A percentile compares a stretch with the other conserved stretches of the same genome.
phyloP scores from a whole-genome alignment of 1,140 invertebrate genomes.

The Magallana angulata region DNA sequence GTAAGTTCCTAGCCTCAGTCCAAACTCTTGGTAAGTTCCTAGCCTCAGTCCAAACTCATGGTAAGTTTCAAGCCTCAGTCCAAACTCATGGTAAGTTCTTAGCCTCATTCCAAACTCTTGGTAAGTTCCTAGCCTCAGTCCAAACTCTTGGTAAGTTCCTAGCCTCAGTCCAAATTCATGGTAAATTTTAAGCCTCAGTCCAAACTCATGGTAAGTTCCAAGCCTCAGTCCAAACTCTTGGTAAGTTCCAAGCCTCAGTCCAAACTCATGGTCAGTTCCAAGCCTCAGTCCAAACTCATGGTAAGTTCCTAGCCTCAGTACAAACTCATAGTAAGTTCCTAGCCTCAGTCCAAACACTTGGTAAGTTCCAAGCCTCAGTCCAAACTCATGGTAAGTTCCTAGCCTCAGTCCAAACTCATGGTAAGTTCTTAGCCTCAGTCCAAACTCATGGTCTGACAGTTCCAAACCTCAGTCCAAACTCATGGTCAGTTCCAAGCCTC shows the following conservation, averaged over 20 bases:
- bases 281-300: not conserved
- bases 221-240: too few species aligned
- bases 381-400: constrained; percentile 76
- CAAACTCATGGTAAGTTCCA: too few species aligned
- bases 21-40: constrained; percentile 70
- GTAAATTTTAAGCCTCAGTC: constrained; percentile 33
- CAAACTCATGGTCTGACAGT: too few species aligned
- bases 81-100: too few species aligned
- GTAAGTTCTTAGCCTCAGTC: too few species aligned
- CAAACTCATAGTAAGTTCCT: too few species aligned
- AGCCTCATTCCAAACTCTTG: not conserved
- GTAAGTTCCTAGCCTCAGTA: too few species aligned
- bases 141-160: too few species aligned
- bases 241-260: constrained; percentile 73
- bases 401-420: not conserved
- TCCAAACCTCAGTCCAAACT: constrained; percentile 74
- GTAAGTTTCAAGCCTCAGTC: too few species aligned
- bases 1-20: constrained; percentile 67
- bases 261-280: constrained; percentile 76
- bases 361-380: too few species aligned
- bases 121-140: too few species aligned
- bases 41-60: not conserved
- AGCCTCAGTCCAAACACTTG: constrained; percentile 77
- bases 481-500: constrained; percentile 56
- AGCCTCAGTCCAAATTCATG: too few species aligned